Percentiles rank a stretch among this genome's conserved stretches.
Conservation (phyloP, 1,140 invertebrate genomes). For the Psilanteris sp. region DNA sequence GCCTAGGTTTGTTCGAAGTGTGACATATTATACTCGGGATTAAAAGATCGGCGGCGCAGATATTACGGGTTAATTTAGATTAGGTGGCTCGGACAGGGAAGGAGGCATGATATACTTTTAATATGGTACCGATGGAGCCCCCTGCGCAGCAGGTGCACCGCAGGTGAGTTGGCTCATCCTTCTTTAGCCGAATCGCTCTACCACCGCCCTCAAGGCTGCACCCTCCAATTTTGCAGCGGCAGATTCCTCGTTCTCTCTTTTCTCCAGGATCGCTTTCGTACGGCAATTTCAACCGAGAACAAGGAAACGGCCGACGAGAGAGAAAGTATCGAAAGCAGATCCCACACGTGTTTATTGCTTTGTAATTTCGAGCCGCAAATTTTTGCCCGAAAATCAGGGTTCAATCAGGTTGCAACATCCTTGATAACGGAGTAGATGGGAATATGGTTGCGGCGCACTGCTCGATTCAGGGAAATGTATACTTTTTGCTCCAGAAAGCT, state of each 20-base stretch:
- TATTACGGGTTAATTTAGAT: constrained; percentile 44
- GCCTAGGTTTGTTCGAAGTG: neutral
- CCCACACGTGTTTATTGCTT: constrained; percentile 44
- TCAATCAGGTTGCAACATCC: too few species aligned
- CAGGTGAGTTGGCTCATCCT: constrained; percentile 66
- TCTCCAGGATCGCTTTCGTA: constrained; percentile 39
- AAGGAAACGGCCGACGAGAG: constrained; percentile 38
- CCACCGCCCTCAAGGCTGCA: constrained; percentile 58
- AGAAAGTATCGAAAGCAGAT: constrained; percentile 70
- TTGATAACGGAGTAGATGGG: too few species aligned
- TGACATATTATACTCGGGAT: constrained; percentile 33
- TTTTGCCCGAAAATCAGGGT: constrained; percentile 22
- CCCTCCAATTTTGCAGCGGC: constrained; percentile 55
- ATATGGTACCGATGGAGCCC: constrained; percentile 52
- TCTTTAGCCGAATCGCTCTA: constrained; percentile 46
- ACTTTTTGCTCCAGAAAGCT: too few species aligned
- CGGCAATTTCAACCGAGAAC: constrained; percentile 47
- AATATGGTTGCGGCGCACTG: too few species aligned
- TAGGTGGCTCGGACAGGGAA: constrained; percentile 25
- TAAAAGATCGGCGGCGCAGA: constrained; percentile 40
- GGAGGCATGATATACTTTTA: constrained; percentile 63
- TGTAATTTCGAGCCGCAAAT: constrained; percentile 22
- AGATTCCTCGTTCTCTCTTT: constrained; percentile 57
- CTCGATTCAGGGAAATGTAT: too few species aligned
- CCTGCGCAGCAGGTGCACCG: constrained; percentile 66